These are phyloP conservation scores for Notodonta dromedarius DNA, from an alignment of 2,888 invertebrate species.

Conservation along the genomic window DNA sequence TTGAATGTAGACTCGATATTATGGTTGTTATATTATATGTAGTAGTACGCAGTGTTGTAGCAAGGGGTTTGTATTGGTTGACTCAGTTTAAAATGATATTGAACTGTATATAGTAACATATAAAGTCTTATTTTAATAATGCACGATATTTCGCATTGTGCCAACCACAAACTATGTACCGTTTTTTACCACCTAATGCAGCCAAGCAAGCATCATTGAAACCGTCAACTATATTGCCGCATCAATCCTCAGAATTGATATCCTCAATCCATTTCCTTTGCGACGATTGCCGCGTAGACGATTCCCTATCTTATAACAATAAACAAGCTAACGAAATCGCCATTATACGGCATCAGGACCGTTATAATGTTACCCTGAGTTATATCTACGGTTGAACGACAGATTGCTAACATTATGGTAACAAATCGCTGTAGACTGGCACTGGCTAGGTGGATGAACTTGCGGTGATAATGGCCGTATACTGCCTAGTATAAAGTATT, in stretches of 20 bases:
- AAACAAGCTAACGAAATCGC: constrained; percentile 56
- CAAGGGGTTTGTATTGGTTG: too few relatives aligned
- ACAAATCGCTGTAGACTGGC: constrained; percentile 73
- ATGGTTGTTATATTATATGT: not conserved
- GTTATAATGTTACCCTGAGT: constrained; percentile 53
- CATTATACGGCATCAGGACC: constrained; percentile 48
- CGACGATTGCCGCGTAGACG: constrained; percentile 23
- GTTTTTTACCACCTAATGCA: not conserved
- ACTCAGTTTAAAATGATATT: too few relatives aligned
- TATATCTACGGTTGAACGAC: constrained; percentile 60
- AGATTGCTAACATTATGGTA: constrained; percentile 78
- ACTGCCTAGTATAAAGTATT: too few relatives aligned
- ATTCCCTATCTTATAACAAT: constrained; percentile 45
- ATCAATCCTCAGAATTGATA: constrained; percentile 29
- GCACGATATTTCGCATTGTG: too few relatives aligned
- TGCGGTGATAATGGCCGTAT: constrained; percentile 31
- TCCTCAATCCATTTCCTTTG: constrained; percentile 33
- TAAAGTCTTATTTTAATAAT: too few relatives aligned
- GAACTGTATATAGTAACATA: too few relatives aligned
- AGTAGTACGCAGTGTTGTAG: too few relatives aligned
- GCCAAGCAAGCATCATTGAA: not conserved
- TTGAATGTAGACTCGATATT: constrained; percentile 11
- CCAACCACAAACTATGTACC: not conserved
- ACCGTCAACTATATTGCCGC: constrained; percentile 10
- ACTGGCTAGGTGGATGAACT: constrained; percentile 65